Percentiles rank a stretch among this genome's conserved stretches.
phyloP scores from a whole-genome alignment of 2,888 invertebrate species.

The Apomyelois bistriatella region DNA sequence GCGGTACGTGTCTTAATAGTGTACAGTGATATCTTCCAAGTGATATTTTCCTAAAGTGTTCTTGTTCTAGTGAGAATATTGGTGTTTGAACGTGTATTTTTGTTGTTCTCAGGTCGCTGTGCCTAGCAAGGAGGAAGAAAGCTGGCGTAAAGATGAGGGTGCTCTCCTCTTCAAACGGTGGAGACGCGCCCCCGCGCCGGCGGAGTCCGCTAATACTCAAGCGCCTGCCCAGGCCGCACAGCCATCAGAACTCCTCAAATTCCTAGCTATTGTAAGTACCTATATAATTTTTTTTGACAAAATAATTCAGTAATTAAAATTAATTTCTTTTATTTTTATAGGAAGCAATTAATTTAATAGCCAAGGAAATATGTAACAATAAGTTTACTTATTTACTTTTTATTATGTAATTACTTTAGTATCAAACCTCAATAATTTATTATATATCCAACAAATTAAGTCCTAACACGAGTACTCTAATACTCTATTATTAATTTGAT shows the following conservation, averaged over 20 bases:
- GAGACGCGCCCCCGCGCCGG: constrained; percentile 56
- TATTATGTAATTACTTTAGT: no score
- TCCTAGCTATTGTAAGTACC: constrained; percentile 88
- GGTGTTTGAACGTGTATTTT: constrained; percentile 63
- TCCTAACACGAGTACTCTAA: no score
- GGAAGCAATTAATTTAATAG: no score
- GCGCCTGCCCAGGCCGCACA: constrained; percentile 42
- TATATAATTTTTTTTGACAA: not conserved
- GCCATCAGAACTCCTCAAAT: constrained; percentile 81
- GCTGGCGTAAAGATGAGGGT: constrained; percentile 72
- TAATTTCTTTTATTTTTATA: no score
- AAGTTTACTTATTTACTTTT: no score
- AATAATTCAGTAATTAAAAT: constrained; percentile 1
- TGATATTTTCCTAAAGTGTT: constrained; percentile 42
- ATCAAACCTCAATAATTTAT: no score
- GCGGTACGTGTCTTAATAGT: constrained; percentile 67
- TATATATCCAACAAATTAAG: no score
- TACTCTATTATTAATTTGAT: no score
- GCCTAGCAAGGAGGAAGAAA: constrained; percentile 72
- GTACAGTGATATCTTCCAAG: constrained; percentile 35
- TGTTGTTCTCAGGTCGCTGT: constrained; percentile 74
- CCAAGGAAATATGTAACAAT: no score
- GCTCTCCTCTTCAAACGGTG: constrained; percentile 67
- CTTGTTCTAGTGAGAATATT: constrained; percentile 30
- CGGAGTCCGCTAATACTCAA: constrained; percentile 41